Base-by-base conservation (phyloP, 2,888 invertebrate genomes). In the Aleiodes testaceus region DNA sequence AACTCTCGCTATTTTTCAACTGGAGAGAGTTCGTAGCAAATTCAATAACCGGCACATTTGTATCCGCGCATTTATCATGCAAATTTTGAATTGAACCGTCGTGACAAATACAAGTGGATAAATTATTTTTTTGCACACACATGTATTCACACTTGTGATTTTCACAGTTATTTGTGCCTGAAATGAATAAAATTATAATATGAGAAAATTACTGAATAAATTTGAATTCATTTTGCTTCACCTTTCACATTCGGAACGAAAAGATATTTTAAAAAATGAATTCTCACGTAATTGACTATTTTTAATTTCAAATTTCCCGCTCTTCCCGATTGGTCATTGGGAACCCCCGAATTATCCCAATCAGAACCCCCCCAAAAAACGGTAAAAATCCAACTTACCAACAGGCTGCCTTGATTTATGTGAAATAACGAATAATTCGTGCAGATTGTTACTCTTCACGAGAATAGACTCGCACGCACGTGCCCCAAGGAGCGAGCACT, bases 401-500 rank as follows among this genome's bases (percentile, higher is more conserved):
- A 78, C 70, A 22, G 90, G 90, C 80, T 92, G 92, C 5, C 90
- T 86, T 3, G 91, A 90, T 14, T 81, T 78, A 70, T 92, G 92
- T 12, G 88, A 84, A 4, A 93, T 85, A 0, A 88, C 86, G 75
- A 92, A 91, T 20, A 89, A 82, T 61, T 89, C 88, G 7, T 80
- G 74, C 6, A 89, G 86, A 73, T 89, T 88, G 82, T 20, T 88
- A 84, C 71, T 89, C 88, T 72, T 91, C n/a, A 83, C 74, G 63
- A 87, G 84, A 73, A 90, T 87, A 1, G 84, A 80, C 12, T 85
- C 82, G 79, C 93, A 93, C 1, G 78, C 80, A 36, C 85, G 87
- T 5, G 82, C 72, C 0, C 90, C 92, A 75, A 89, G 91, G 44
- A 92, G 85, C n/a, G 87, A 87, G 79, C 92, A 94, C 69, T 91